Evolutionary conservation across 2,888 invertebrate genomes (phyloP).

Genomic region (Lamproptera curius): DNA sequence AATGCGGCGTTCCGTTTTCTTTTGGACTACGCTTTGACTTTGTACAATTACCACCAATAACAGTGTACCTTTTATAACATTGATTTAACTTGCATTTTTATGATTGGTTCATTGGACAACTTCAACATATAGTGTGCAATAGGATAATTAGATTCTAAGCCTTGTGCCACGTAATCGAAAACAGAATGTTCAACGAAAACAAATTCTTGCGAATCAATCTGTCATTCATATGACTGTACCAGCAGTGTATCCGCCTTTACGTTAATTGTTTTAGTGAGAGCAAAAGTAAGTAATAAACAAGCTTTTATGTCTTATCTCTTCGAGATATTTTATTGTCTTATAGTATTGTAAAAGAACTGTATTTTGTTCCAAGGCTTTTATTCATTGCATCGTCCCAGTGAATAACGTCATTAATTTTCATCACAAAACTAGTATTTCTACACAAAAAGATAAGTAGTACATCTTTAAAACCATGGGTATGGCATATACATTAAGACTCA

Average conservation of each 20-base stretch:
- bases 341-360: conserved; percentile 21
- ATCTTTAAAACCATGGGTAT: conserved; percentile 19
- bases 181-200: conserved; percentile 44
- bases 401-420: conserved; percentile 70
- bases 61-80: conserved; percentile 1
- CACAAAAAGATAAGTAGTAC: conserved; percentile 24
- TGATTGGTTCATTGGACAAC: conserved; percentile 23
- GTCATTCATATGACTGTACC: conserved; percentile 72
- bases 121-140: conserved; percentile 23
- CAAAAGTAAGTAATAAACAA: conserved; percentile 50
- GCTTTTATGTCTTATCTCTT: conserved; percentile 7
- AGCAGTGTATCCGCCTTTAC: conserved; percentile 65
- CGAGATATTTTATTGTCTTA: conserved; percentile 28
- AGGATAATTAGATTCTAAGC: conserved; percentile 8
- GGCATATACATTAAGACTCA: neutral
- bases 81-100: conserved; percentile 1
- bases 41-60: neutral
- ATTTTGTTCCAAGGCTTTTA: conserved; percentile 21
- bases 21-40: too few relatives aligned
- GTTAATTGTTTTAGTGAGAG: conserved; percentile 43
- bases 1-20: too few relatives aligned
- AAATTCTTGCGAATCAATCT: conserved; percentile 48
- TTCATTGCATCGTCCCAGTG: conserved; percentile 30
- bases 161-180: conserved; percentile 40
- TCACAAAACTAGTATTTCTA: conserved; percentile 45